phyloP scores from a whole-genome alignment of 2,113 vertebrate genomes.

The Peromyscus maniculatus region DNA sequence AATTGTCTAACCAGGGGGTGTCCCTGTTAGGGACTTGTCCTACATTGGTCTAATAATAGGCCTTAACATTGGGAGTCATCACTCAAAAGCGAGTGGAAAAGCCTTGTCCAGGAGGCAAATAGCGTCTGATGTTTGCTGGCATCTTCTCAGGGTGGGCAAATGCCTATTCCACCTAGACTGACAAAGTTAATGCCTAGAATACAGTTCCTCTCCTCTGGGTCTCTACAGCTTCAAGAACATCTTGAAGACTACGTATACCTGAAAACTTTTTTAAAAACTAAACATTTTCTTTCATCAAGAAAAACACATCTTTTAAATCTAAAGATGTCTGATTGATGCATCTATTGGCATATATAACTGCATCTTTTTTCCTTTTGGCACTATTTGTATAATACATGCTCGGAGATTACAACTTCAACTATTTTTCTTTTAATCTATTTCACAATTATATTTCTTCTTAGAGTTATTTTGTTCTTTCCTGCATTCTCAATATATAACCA shows the following conservation, averaged over 20 bases:
- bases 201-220: background rate
- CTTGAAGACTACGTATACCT: background rate
- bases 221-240: background rate
- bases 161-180: background rate
- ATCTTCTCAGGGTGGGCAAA: background rate
- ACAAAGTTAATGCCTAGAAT: background rate
- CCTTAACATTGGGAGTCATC: background rate
- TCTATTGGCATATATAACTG: background rate
- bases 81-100: background rate
- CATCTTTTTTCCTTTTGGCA: background rate
- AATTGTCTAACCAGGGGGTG: background rate
- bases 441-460: background rate
- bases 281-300: background rate
- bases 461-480: background rate
- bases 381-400: background rate
- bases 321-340: background rate
- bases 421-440: background rate
- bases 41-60: background rate
- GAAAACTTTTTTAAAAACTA: background rate
- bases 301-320: background rate
- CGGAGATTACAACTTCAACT: background rate
- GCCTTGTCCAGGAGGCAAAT: background rate
- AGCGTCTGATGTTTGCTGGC: background rate
- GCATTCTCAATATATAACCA: background rate
- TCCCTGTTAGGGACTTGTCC: background rate